Evolutionary conservation across 2,888 invertebrate genomes (phyloP), one percentile per base, ranked within the genome.

Genomic region (Seira musarum): DNA sequence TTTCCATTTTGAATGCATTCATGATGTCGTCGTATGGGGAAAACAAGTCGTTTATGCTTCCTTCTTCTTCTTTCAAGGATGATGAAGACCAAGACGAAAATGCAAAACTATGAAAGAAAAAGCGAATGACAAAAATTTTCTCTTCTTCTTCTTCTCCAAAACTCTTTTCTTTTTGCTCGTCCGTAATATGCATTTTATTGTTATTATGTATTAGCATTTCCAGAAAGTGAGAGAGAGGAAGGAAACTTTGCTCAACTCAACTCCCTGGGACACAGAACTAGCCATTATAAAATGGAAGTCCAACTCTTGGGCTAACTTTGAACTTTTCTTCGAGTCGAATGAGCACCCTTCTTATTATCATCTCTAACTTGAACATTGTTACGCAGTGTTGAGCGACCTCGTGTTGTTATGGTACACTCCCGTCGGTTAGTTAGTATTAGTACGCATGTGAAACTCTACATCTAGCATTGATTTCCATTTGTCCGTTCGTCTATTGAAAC

Each of bases 111-210:
- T n/a, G 49, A 49, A 49, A 49, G 15, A 49, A 49, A 49, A 49
- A 3, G 49, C 2, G 49, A 49, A 49, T 49, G 49, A 49, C 49
- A 49, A 49, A 30, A 30, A 30, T 49, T 8, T 49, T 49, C 17
- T 49, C 15, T 15, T 15, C 2, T 13, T n/a, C 6, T 49, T n/a
- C 49, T 49, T 49, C 15, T n/a, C 6, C 6, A 49, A 49, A 49
- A 49, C 49, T 3, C 49, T 49, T n/a, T 15, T 49, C 49, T 49
- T 49, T 49, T 49, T 15, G n/a, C 8, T 49, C 15, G 3, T 15
- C 49, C 49, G 49, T 49, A 49, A 49, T 49, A 49, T 49, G 49
- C 49, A 49, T 49, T 49, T 49, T 49, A 49, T 49, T 49, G 49
- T 49, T 49, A 49, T 49, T 49, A 49, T 49, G 49, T 49, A 49